Base-by-base conservation (phyloP, 2,888 invertebrate species). In the Drosophila picticornis region DNA sequence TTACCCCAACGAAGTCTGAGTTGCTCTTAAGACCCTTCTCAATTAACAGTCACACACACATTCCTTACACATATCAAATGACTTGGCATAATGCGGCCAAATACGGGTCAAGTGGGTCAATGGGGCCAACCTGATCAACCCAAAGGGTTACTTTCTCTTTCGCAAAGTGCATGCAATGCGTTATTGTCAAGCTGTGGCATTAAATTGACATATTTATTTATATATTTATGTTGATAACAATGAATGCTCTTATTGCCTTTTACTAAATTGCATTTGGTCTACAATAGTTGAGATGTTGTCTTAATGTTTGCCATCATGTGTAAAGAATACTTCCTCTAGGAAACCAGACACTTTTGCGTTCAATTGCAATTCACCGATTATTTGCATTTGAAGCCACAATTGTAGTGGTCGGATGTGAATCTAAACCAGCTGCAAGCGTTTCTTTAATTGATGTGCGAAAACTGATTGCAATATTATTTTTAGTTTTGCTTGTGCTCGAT, bases 261-360 rank as follows among this genome's bases (percentile, higher is more conserved):
- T 13, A 7, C 43, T 1, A 22, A 46, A 22, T 13, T 46, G 7
- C 22, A 22, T 13, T 46, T 46, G 22, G 46, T 7, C 13, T 7
- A 3, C 22, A 16, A 22, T 16, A 46, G 16, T 25, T 16, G 9
- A 46, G 13, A 22, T 16, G 7, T 16, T 9, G 25, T 2, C 9
- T 9, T 4, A 25, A 46, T 16, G 9, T 46, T 16, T 46, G 16
- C 2, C 1, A 16, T 46, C 4, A 16, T 2, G 4, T 22, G 4
- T 16, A 16, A 16, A 25, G 5, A 22, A 2, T 11, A 2, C 5
- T 22, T 22, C 0, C 0, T 43, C 6, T 0, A 0, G 11, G 11
- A 43, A 43, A 22, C n/a, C n/a, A 11, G 11, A 11, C 2, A 11
- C 10, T 11, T 40, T 40, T n/a, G n/a, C 2, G 10, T 40, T 40